A percentile compares a stretch with the other conserved stretches of the same genome.
These are phyloP conservation scores for Narcine bancroftii DNA, from an alignment of 2,113 vertebrate genomes.

Conservation along the genomic window DNA sequence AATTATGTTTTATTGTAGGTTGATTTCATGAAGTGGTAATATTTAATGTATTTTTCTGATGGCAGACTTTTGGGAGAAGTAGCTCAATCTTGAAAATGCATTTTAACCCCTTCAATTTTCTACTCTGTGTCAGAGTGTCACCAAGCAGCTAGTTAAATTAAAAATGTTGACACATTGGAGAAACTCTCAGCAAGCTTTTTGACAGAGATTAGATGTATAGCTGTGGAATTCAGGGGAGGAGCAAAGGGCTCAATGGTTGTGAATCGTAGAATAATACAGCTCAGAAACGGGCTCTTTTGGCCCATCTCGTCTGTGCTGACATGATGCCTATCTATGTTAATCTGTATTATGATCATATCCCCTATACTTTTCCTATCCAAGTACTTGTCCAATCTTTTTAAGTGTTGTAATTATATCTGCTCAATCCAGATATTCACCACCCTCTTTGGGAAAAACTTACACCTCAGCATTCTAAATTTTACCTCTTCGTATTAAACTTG, in stretches of 20 bases:
- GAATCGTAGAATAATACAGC: no score
- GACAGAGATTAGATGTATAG: not conserved
- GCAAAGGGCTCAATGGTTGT: not conserved
- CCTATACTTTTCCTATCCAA: no score
- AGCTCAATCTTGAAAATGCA: not conserved
- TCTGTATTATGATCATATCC: no score
- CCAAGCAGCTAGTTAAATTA: not conserved
- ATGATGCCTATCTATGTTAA: no score
- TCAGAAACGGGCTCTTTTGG: no score
- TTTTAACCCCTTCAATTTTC: not conserved
- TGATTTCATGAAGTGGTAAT: not conserved
- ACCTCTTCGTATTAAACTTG: no score
- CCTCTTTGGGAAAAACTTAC: no score
- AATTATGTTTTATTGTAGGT: not conserved
- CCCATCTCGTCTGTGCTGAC: no score
- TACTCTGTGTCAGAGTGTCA: not conserved
- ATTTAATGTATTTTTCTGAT: not conserved
- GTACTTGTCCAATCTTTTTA: no score
- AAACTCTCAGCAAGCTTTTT: not conserved
- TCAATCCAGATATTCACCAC: no score
- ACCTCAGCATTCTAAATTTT: no score
- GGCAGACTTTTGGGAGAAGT: not conserved
- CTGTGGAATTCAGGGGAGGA: not conserved
- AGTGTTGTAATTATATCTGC: no score
- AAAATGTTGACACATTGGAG: not conserved